Evolutionary conservation across 2,797 vertebrate species (phyloP).

Genomic region (Psittacula echo): DNA sequence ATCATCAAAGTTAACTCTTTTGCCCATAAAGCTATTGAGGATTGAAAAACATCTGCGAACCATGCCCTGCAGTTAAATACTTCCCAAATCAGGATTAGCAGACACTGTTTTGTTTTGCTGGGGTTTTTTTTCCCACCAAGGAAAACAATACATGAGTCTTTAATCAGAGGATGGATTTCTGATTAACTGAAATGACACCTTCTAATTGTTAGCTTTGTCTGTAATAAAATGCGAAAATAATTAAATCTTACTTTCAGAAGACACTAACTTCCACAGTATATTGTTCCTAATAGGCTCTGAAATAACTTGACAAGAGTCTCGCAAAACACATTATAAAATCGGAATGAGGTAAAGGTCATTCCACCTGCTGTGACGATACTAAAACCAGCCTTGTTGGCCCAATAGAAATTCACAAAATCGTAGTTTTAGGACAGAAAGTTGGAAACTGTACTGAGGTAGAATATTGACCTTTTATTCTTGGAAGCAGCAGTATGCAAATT

Average conservation of each 20-base stretch:
- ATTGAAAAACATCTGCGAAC: not conserved
- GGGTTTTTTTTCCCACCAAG: rapidly evolving
- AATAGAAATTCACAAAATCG: not conserved
- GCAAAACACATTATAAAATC: not conserved
- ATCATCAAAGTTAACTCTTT: slow-evolving; percentile 30
- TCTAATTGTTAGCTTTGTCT: not conserved
- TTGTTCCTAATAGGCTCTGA: not conserved
- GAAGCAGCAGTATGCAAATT: not conserved
- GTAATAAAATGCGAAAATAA: not conserved
- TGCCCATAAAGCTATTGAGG: not conserved
- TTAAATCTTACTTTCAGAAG: not conserved
- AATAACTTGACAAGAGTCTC: not conserved
- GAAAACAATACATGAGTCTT: not conserved
- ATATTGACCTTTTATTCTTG: not conserved
- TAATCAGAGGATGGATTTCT: not conserved
- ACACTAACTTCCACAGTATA: not conserved
- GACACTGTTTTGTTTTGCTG: not conserved
- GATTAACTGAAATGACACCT: not conserved
- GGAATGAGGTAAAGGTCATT: not conserved
- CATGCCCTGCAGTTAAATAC: not conserved
- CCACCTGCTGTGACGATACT: not conserved
- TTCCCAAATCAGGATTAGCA: not conserved
- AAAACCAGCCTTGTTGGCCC: not conserved
- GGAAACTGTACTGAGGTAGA: not conserved
- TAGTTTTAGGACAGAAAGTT: not conserved